Evolutionary conservation across 2,888 invertebrate species (phyloP), one percentile per base, ranked within the genome.

Genomic region (Theristus sp.): DNA sequence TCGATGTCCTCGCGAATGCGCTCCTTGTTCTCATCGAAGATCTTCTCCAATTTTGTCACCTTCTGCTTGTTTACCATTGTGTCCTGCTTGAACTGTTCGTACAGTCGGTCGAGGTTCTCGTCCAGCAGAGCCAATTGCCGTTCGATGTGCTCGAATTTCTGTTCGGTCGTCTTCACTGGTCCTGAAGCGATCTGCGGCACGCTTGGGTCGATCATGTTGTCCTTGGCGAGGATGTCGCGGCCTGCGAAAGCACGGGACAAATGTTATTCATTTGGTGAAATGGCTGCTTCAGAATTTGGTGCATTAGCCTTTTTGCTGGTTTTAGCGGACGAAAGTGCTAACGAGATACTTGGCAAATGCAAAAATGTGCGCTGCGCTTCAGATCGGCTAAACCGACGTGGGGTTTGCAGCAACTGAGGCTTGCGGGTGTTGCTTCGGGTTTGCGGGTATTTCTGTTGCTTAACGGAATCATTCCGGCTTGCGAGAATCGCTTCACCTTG

Each of bases 221-320:
- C 78, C 65, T 78, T 78, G 56, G 69, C 68, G 22, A 79, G 68
- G 56, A 78, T 71, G 61, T 76, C 72, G 60, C 73, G 68, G n/a
- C 77, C 78, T 65, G 57, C 55, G 64, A 61, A 30, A n/a, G 29
- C 17, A 17, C 24, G 56, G n/a, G 38, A 22, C 13, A n/a, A 56
- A 0, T 49, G 26, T 38, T 60, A 22, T 22, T 55, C 28, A 20
- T 52, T 17, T 57, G 28, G n/a, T n/a, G n/a, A n/a, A n/a, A n/a
- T n/a, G n/a, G n/a, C n/a, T n/a, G n/a, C n/a, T n/a, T n/a, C n/a
- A n/a, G n/a, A n/a, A n/a, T n/a, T n/a, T n/a, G n/a, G n/a, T n/a
- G n/a, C n/a, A n/a, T n/a, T n/a, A n/a, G n/a, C n/a, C n/a, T n/a
- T n/a, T n/a, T n/a, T n/a, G n/a, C n/a, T n/a, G n/a, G n/a, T n/a